phyloP scores from a whole-genome alignment of 2,888 invertebrate species.

The Rotaria magnacalcarata region DNA sequence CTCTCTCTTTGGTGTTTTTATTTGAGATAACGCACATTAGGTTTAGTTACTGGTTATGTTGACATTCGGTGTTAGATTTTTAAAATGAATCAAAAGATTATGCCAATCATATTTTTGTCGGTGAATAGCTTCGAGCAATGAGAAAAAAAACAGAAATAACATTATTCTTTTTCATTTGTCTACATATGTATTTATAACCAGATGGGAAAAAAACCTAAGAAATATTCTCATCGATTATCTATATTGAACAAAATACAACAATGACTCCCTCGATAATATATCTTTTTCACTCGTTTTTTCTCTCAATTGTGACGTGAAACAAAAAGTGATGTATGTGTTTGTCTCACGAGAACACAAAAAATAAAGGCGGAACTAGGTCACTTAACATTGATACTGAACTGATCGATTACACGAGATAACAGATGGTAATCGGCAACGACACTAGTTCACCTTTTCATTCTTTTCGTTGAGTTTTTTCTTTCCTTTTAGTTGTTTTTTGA shows the following conservation, averaged over 20 bases:
- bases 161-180: background rate
- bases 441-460: background rate
- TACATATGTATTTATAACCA: slow-evolving; percentile 7
- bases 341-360: background rate
- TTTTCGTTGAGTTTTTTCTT: background rate
- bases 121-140: background rate
- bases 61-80: slow-evolving; percentile 10
- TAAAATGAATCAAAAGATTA: slow-evolving; percentile 16
- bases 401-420: slow-evolving; percentile 18
- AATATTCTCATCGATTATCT: slow-evolving; percentile 2
- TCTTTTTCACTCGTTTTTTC: background rate
- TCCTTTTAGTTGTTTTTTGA: background rate
- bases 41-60: background rate
- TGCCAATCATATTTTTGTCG: slow-evolving; percentile 8
- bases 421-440: slow-evolving; percentile 16
- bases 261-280: background rate
- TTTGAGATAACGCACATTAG: background rate
- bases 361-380: background rate
- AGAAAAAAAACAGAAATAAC: slow-evolving; percentile 19
- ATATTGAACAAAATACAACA: background rate
- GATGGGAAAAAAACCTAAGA: slow-evolving; percentile 6
- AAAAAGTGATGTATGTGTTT: background rate
- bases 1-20: background rate
- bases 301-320: background rate
- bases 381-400: background rate